Base-by-base conservation (phyloP, 2,113 vertebrate genomes). In the Crotalus tigris region DNA sequence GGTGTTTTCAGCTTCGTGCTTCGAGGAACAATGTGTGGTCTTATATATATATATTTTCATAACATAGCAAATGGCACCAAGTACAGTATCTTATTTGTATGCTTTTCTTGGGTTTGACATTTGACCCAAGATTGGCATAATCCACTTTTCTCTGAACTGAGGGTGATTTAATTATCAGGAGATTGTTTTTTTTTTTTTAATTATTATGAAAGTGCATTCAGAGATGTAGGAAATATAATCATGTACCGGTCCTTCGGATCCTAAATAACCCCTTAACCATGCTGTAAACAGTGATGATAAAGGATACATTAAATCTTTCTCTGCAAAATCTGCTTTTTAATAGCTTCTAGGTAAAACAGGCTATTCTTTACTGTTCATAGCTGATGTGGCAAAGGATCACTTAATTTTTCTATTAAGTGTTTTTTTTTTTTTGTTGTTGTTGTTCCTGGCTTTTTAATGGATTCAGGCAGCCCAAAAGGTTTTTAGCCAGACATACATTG, bases 231-330 rank as follows among this genome's bases (percentile, higher is more conserved):
- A 94, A 92, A 94, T 94, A 95, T 88, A 24, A 69, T 87, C 51
- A 89, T 46, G 95, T 95, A 94, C 58, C 92, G 94, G 95, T 91
- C 95, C 88, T 95, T 91, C 46, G 57, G 90, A 94, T 93, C 90
- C 69, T 95, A 94, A 96, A 96, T 92, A 92, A 87, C 17, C 93
- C 93, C 95, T 96, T 96, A 95, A 93, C 95, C 95, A 92, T 92
- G 44, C 64, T 92, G 86, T 95, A 95, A 96, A 90, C 95, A 95
- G 91, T 87, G 93, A 90, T 93, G 94, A 86, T 44, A 90, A 86
- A 88, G 49, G 23, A 55, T 44, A 53, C 33, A 13, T 57, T 86
- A 93, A 95, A 93, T 90, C 0, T 0, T 29, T 13, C 21, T 3
- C 21, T 89, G 92, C 51, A 55, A 93, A 94, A 94, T 94, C 93